Base-by-base conservation (phyloP, 2,888 invertebrate genomes). In the Auanema freiburgensis region DNA sequence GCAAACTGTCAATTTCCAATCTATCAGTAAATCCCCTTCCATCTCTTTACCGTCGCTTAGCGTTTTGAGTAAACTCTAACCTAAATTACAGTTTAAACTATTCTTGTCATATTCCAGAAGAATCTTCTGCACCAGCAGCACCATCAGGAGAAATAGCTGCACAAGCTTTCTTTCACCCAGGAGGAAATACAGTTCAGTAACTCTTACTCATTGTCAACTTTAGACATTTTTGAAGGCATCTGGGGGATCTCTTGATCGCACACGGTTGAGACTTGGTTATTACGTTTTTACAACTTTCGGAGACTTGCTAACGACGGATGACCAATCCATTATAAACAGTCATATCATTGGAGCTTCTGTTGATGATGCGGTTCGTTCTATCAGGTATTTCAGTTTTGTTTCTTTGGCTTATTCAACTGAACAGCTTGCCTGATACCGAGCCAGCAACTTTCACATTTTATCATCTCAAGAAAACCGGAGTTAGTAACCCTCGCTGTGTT, bases 341-440 rank as follows among this genome's bases (percentile, higher is more conserved):
- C 69, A 76, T 57, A 69, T 76, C 12, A 74, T 81, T 53, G 81
- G 81, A 25, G 81, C 81, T 6, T 71, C 77, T 4, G 72, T 81
- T 33, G 75, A 81, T 52, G 77, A 80, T 58, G 79, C 80, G 0
- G 66, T 66, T 0, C 42, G 52, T 12, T 72, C 72, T 53, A 63
- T 80, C 18, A 59, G 40, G 50, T 50, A n/a, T 11, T 52, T n/a
- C 5, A 8, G 8, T 16, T 23, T 42, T 14, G 53, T 53, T n/a
- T n/a, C 10, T 41, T 33, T n/a, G n/a, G n/a, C 21, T 59, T 41
- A 33, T 33, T 5, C n/a, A 11, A 4, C 6, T 43, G 5, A 59
- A 42, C 46, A 61, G 53, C 11, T 66, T 81, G 40, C 72, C 76
- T n/a, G 40, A 50, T 0, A 71, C 68, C 40, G 58, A 68, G 42